These are phyloP conservation scores for Bombus sylvicola DNA, from an alignment of 1,140 invertebrate genomes.

Conservation along the genomic window DNA sequence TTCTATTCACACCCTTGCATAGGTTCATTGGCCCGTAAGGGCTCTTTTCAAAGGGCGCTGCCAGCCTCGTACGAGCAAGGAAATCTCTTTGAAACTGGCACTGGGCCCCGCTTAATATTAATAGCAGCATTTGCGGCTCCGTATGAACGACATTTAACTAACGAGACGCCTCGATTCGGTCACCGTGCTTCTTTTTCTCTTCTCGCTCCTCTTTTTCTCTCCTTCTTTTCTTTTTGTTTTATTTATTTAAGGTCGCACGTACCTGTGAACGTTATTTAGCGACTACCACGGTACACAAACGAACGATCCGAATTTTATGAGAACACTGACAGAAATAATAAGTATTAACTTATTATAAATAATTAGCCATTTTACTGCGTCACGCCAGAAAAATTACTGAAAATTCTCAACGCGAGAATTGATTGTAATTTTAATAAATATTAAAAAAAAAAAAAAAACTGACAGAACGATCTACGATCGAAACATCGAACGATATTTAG, in stretches of 20 bases:
- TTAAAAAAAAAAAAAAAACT: too few species aligned
- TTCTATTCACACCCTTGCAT: constrained; percentile 67
- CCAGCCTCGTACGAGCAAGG: constrained; percentile 35
- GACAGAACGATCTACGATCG: too few species aligned
- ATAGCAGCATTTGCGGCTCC: constrained; percentile 68
- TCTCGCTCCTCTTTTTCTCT: accelerated
- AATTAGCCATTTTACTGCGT: too few species aligned
- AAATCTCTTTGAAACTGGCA: constrained; percentile 60
- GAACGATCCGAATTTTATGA: too few species aligned
- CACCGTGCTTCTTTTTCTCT: background rate
- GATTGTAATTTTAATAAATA: too few species aligned
- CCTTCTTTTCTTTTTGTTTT: background rate
- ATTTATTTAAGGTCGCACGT: background rate
- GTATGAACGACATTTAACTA: constrained; percentile 66
- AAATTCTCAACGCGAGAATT: too few species aligned
- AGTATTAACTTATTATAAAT: too few species aligned
- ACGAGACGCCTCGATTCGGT: constrained; percentile 53
- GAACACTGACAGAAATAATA: too few species aligned
- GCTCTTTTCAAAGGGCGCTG: constrained; percentile 64
- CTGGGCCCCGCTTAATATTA: constrained; percentile 70
- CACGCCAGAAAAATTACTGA: too few species aligned
- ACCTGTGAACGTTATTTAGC: background rate
- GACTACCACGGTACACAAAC: too few species aligned
- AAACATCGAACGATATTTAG: too few species aligned
- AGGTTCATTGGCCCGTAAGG: constrained; percentile 64